Evolutionary conservation across 1,140 invertebrate species (phyloP).

Genomic region (Cydia splendana): DNA sequence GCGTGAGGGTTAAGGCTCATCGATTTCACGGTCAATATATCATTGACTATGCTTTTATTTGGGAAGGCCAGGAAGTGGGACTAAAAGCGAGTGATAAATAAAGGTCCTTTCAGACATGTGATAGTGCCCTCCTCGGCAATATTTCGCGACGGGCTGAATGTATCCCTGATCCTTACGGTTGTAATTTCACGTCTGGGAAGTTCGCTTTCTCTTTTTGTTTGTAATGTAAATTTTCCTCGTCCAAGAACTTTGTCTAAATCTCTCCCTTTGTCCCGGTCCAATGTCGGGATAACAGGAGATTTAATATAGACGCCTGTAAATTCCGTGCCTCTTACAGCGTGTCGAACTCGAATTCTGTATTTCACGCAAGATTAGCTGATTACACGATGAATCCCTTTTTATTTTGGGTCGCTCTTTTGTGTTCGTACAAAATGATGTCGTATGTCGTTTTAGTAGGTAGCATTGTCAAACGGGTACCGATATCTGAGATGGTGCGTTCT

Average conservation of each 20-base stretch:
- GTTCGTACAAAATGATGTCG: constrained; percentile 20
- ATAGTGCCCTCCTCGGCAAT: constrained; percentile 39
- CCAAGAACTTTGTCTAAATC: constrained; percentile 57
- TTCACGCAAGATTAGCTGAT: constrained; percentile 50
- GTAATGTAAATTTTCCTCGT: constrained; percentile 71
- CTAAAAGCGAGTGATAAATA: constrained; percentile 54
- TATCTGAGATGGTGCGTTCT: neutral
- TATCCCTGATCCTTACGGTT: constrained; percentile 47
- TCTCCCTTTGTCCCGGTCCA: constrained; percentile 61
- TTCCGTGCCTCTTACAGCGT: constrained; percentile 49
- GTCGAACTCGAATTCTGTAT: constrained; percentile 46
- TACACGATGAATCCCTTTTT: constrained; percentile 42
- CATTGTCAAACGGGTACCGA: neutral
- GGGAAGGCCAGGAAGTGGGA: constrained; percentile 40
- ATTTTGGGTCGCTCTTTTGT: constrained; percentile 35
- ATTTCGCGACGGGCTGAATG: constrained; percentile 45
- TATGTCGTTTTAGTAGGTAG: neutral
- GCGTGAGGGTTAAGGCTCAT: constrained; percentile 12
- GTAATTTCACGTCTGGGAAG: constrained; percentile 65
- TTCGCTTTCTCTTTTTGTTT: constrained; percentile 65
- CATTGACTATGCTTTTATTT: constrained; percentile 41
- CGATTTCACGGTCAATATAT: constrained; percentile 37
- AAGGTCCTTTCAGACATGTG: constrained; percentile 35
- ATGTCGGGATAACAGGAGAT: constrained; percentile 65
- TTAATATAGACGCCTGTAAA: constrained; percentile 59